These are phyloP conservation scores for Macaca nemestrina DNA, from an alignment of 2,113 vertebrate genomes.

Conservation along the genomic window DNA sequence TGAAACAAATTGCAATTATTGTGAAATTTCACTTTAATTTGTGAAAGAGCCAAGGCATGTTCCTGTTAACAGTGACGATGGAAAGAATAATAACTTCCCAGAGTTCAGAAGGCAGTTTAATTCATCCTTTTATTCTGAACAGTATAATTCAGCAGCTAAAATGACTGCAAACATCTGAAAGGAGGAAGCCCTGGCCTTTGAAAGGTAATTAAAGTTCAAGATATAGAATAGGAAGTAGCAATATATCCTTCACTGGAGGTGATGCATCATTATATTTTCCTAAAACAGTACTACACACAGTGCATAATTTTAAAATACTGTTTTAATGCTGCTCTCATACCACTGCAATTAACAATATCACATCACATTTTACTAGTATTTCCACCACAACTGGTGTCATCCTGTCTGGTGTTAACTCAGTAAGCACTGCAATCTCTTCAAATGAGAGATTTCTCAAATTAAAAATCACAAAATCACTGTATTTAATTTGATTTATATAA, in stretches of 20 bases:
- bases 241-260: neutral
- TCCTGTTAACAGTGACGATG: neutral
- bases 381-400: neutral
- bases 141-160: conserved; percentile 43
- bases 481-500: conserved; percentile 9
- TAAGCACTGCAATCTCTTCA: neutral
- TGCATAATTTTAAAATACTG: neutral
- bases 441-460: neutral
- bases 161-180: neutral
- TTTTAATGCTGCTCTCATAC: neutral
- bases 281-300: neutral
- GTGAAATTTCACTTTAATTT: conserved; percentile 34
- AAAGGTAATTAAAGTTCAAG: conserved; percentile 37
- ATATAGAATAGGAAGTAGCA: neutral
- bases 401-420: neutral
- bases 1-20: neutral
- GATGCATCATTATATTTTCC: neutral
- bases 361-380: neutral
- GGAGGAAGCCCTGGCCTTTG: neutral
- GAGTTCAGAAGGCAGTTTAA: neutral
- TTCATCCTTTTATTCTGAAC: conserved; percentile 15
- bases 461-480: neutral
- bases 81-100: neutral
- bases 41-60: neutral
- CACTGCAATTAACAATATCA: neutral